Evolutionary conservation across 2,888 invertebrate species (phyloP).

Genomic region (Himalopsyche japonica): DNA sequence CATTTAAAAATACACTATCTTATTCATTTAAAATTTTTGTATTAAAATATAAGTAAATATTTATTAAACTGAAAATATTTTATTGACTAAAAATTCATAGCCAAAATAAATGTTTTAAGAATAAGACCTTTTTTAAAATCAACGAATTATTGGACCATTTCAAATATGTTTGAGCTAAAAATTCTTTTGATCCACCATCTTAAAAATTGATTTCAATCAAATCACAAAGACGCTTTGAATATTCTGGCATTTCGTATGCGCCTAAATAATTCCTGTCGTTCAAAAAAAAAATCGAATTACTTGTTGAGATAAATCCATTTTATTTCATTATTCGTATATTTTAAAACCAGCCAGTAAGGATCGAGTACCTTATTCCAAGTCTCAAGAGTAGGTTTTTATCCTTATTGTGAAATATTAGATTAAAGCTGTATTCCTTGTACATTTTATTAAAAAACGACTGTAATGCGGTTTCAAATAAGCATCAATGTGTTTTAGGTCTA

Average conservation of each 20-base stretch:
- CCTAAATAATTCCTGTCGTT: background rate
- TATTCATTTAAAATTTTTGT: too few relatives aligned
- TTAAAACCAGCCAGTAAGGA: background rate
- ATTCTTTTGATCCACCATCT: background rate
- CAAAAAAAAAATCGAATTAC: background rate
- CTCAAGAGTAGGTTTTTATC: background rate
- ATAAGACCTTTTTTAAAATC: background rate
- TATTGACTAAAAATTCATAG: background rate
- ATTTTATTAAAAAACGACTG: too few relatives aligned
- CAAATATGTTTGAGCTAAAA: background rate
- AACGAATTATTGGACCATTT: background rate
- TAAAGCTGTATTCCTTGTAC: too few relatives aligned
- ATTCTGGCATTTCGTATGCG: conserved; percentile 2
- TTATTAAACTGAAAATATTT: background rate
- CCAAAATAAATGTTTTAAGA: background rate
- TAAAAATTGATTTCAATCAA: conserved; percentile 23
- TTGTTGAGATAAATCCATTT: background rate
- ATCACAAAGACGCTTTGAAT: conserved; percentile 16
- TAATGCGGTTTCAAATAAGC: too few relatives aligned
- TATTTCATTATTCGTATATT: background rate
- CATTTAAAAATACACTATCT: too few relatives aligned
- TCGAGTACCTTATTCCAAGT: background rate
- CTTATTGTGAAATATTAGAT: too few relatives aligned
- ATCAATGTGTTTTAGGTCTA: too few relatives aligned
- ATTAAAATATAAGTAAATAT: too few relatives aligned